These are phyloP conservation scores for Osedax fenrisi DNA, from an alignment of 2,888 invertebrate genomes.

Conservation along the genomic window DNA sequence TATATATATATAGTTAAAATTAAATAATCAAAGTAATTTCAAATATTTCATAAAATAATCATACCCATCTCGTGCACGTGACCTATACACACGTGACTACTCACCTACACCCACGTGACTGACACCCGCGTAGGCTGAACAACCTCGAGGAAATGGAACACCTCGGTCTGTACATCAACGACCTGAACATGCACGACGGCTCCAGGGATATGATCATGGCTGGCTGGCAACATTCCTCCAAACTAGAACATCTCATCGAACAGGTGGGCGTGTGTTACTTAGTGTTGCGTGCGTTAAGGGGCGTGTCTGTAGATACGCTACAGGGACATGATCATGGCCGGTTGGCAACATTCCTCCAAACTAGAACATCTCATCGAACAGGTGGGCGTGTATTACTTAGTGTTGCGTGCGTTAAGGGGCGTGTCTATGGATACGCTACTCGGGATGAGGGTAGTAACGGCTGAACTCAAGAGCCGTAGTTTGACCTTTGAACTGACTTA, in stretches of 20 bases:
- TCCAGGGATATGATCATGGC: constrained; percentile 54
- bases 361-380: constrained; percentile 46
- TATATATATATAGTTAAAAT: too few species aligned
- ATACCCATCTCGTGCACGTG: too few species aligned
- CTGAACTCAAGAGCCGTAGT: too few species aligned
- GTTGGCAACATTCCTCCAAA: constrained; percentile 43
- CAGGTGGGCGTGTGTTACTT: too few species aligned
- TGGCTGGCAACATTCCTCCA: constrained; percentile 43
- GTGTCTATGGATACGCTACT: too few species aligned
- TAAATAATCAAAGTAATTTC: too few species aligned
- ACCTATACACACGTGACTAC: too few species aligned
- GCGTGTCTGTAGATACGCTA: constrained; percentile 74
- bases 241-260: constrained; percentile 45
- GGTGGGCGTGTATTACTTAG: too few species aligned
- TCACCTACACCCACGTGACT: too few species aligned
- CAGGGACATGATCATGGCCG: constrained; percentile 47
- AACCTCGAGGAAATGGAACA: constrained; percentile 70
- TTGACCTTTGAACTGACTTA: too few species aligned
- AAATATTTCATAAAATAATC: too few species aligned
- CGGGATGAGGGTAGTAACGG: too few species aligned
- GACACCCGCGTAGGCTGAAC: constrained; percentile 59
- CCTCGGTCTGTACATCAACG: constrained; percentile 68
- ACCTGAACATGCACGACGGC: constrained; percentile 71
- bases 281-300: not conserved
- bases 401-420: not conserved